Evolutionary conservation across 2,113 vertebrate genomes (phyloP).

Genomic region (Varanus komodoensis): DNA sequence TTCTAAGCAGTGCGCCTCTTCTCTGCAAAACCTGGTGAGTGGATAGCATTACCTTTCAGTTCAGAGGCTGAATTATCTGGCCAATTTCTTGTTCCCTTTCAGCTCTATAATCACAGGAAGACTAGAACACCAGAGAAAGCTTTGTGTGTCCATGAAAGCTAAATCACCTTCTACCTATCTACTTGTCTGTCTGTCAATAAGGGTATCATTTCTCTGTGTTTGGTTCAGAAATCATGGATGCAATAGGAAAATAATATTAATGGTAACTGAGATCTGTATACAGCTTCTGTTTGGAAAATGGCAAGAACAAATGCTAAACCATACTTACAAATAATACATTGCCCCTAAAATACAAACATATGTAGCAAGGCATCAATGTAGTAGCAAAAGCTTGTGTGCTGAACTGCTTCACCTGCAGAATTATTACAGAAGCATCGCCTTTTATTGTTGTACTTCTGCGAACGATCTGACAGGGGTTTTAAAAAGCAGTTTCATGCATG

Average conservation of each 20-base stretch:
- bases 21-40: not conserved
- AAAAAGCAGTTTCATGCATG: constrained; percentile 28
- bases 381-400: not conserved
- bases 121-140: not conserved
- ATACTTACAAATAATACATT: not conserved
- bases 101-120: not conserved
- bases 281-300: not conserved
- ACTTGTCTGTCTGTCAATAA: too few relatives aligned
- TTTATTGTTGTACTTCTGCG: not conserved
- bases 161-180: not conserved
- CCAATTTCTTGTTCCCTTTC: not conserved
- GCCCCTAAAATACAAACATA: not conserved
- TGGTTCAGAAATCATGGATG: not conserved
- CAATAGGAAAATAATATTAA: not conserved
- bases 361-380: not conserved
- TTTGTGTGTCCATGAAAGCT: not conserved
- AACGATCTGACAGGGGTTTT: constrained; percentile 11
- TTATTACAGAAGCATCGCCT: not conserved
- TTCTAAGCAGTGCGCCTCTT: not conserved
- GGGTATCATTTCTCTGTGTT: not conserved
- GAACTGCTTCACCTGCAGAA: constrained; percentile 7
- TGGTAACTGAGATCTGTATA: not conserved
- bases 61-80: too few relatives aligned
- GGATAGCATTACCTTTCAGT: not conserved
- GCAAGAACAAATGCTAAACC: not conserved